Evolutionary conservation across 2,797 vertebrate species (phyloP).

Genomic region (Catamblyrhynchus diadema): DNA sequence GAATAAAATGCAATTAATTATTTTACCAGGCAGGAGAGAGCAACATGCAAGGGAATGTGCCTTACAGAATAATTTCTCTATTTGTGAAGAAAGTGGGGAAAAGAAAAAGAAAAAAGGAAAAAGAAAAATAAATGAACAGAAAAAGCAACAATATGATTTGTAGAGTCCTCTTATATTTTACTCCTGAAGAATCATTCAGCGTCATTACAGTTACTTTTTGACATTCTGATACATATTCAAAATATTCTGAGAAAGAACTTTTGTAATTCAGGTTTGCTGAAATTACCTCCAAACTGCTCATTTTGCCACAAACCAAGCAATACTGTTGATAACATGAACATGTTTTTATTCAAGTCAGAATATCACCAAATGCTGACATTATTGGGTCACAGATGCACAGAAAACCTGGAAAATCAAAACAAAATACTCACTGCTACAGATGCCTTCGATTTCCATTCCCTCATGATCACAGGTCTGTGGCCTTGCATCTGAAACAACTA

Average conservation of each 20-base stretch:
- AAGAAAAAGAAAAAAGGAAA: too few relatives aligned
- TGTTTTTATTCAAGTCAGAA: not conserved
- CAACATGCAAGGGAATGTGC: not conserved
- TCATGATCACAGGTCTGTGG: constrained; percentile 69
- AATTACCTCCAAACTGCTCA: not conserved
- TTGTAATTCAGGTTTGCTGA: not conserved
- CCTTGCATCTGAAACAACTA: constrained; percentile 71
- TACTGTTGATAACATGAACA: not conserved
- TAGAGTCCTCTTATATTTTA: not conserved
- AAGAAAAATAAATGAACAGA: not conserved
- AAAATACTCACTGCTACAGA: constrained; percentile 76
- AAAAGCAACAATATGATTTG: not conserved
- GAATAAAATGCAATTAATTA: not conserved
- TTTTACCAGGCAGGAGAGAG: not conserved
- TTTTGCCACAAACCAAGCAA: not conserved
- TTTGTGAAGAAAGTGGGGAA: not conserved
- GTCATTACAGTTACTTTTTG: not conserved
- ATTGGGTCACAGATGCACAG: not conserved
- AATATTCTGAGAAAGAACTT: not conserved
- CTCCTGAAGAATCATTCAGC: not conserved
- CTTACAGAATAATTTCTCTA: not conserved
- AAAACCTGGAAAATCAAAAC: not conserved
- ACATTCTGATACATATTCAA: not conserved
- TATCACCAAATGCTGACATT: not conserved
- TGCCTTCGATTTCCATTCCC: constrained; percentile 60